These are phyloP conservation scores for Hirudinaria manillensis DNA, from an alignment of 2,888 invertebrate species.

Conservation along the genomic window DNA sequence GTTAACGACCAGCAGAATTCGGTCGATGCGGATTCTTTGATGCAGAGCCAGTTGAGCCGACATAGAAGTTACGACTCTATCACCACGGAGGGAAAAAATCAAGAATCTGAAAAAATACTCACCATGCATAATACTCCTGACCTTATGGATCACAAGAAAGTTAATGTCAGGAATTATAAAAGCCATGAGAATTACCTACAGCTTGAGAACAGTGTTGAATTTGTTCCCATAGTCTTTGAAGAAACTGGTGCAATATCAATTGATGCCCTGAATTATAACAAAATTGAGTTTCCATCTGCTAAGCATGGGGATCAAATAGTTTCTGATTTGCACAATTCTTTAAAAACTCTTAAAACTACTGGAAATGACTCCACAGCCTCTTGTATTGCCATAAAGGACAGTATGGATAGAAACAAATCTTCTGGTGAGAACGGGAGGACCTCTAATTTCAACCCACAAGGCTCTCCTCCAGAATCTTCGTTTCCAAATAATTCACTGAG, in stretches of 20 bases:
- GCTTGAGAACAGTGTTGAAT: slow-evolving; percentile 65
- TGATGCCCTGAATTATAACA: slow-evolving; percentile 67
- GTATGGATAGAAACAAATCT: not conserved
- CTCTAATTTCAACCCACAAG: too few species aligned
- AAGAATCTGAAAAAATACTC: not conserved
- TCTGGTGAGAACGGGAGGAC: not conserved
- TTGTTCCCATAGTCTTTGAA: slow-evolving; percentile 82
- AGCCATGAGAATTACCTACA: slow-evolving; percentile 80
- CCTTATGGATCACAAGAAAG: not conserved
- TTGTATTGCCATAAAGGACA: not conserved
- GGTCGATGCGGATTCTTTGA: not conserved
- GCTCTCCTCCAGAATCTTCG: not conserved
- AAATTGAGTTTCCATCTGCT: slow-evolving; percentile 26
- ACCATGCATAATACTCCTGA: not conserved
- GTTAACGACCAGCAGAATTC: not conserved
- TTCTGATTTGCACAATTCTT: not conserved
- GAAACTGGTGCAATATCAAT: slow-evolving; percentile 86
- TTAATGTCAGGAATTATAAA: slow-evolving; percentile 77
- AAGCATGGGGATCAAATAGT: not conserved
- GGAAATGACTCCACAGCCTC: not conserved
- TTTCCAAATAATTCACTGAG: slow-evolving; percentile 5
- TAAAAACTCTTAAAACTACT: not conserved
- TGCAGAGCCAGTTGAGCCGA: not conserved
- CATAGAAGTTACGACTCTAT: slow-evolving; percentile 13
- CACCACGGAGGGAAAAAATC: not conserved